These are phyloP conservation scores for Coelopa frigida DNA, from an alignment of 1,140 invertebrate species.

Conservation along the genomic window DNA sequence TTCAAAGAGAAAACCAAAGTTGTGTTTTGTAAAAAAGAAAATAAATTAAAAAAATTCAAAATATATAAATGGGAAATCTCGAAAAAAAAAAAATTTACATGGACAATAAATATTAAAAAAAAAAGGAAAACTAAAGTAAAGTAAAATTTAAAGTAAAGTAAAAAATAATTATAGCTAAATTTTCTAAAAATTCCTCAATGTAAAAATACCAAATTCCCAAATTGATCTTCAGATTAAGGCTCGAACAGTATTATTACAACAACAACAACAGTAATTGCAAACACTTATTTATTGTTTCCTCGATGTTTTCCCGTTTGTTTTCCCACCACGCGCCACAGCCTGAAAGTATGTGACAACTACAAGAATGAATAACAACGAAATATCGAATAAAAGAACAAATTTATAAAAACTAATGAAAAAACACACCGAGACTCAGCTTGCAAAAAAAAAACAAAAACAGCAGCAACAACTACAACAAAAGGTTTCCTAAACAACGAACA, in stretches of 20 bases:
- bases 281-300: too few species aligned
- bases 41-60: conserved; percentile 31
- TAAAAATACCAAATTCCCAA: not conserved
- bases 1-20: conserved; percentile 1
- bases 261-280: too few species aligned
- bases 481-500: conserved; percentile 43
- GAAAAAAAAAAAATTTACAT: conserved; percentile 31
- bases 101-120: conserved; percentile 32
- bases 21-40: not conserved
- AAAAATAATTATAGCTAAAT: not conserved
- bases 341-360: too few species aligned
- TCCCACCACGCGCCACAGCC: too few species aligned
- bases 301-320: too few species aligned
- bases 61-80: too few species aligned
- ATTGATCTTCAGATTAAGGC: conserved; percentile 1
- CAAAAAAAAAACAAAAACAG: too few species aligned
- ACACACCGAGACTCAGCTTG: too few species aligned
- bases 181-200: not conserved
- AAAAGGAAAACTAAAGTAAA: conserved; percentile 1
- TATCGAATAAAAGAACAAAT: not conserved
- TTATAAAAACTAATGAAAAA: not conserved
- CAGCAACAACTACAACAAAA: too few species aligned
- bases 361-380: conserved; percentile 5
- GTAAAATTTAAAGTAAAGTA: not conserved
- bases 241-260: too few species aligned